phyloP scores from a whole-genome alignment of 2,888 invertebrate species.

The Pecten maximus region DNA sequence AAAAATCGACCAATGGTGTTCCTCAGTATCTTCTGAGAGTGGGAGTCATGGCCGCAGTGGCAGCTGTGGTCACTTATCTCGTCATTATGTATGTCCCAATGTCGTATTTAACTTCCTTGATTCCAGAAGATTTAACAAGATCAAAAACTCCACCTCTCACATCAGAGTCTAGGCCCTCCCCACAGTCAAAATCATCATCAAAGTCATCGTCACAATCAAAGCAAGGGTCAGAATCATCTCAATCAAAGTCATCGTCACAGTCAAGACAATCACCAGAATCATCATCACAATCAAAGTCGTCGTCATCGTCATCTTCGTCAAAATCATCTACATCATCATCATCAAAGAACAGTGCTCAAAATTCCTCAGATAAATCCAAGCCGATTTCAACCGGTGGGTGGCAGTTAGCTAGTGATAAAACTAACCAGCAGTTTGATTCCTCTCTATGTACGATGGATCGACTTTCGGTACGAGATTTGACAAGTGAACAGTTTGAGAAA shows the following conservation, averaged over 20 bases:
- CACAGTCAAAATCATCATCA: conserved; percentile 15
- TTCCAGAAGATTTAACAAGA: not conserved
- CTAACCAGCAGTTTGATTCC: conserved; percentile 58
- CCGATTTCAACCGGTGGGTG: conserved; percentile 61
- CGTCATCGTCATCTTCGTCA: not conserved
- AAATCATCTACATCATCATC: not conserved
- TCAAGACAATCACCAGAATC: not conserved
- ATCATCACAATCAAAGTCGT: not conserved
- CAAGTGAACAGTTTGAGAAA: conserved; percentile 69
- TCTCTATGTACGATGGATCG: conserved; percentile 71
- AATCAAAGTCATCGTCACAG: no score
- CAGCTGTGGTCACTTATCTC: not conserved
- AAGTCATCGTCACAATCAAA: not conserved
- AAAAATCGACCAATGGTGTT: not conserved
- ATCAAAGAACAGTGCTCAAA: not conserved
- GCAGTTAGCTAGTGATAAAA: conserved; percentile 63
- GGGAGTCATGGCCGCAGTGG: not conserved
- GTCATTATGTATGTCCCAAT: not conserved
- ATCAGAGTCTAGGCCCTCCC: not conserved
- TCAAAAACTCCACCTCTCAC: not conserved
- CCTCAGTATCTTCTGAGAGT: not conserved
- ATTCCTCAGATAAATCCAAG: conserved; percentile 28
- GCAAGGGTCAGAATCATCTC: no score
- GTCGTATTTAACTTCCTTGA: not conserved
- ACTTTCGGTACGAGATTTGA: conserved; percentile 61